Evolutionary conservation across 2,888 invertebrate species (phyloP), one percentile per base, ranked within the genome.

Genomic region (Vannuccia rotundouncinata): DNA sequence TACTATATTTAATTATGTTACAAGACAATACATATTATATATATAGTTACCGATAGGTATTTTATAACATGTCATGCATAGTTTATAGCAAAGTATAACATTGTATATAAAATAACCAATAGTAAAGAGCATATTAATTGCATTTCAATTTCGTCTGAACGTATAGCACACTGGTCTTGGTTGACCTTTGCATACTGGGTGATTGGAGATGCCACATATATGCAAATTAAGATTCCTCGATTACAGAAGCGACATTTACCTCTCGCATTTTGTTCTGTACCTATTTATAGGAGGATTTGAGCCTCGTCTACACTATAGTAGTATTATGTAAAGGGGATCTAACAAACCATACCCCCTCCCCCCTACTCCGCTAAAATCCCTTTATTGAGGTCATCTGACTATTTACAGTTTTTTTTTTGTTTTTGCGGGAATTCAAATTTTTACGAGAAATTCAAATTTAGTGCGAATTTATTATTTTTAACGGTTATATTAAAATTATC

Each of bases 221-320:
- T 66, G 22, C 66, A 66, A n/a, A n/a, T 66, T 22, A 66, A 22
- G 25, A 66, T 66, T 66, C 25, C 22, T 66, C 66, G 25, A 66
- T 66, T 66, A 66, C 66, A 66, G 66, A 66, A 66, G 66, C 25
- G 66, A 66, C 66, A 66, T 66, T 66, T 66, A 66, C 66, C 66
- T 66, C 66, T 66, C 25, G 66, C 66, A 66, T 66, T 66, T 66
- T 66, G 66, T 66, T 66, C 66, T 66, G 66, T 17, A n/a, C n/a
- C n/a, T n/a, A 66, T 66, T 66, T 66, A 66, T 66, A 66, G 66
- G 25, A 66, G 66, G 66, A 66, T 66, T 66, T 66, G n/a, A n/a
- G n/a, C n/a, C n/a, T n/a, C n/a, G n/a, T n/a, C n/a, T n/a, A n/a
- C n/a, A n/a, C n/a, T n/a, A n/a, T n/a, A n/a, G n/a, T n/a, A n/a